Conservation (phyloP, 2,888 invertebrate genomes). For the Allophyes oxyacanthae region DNA sequence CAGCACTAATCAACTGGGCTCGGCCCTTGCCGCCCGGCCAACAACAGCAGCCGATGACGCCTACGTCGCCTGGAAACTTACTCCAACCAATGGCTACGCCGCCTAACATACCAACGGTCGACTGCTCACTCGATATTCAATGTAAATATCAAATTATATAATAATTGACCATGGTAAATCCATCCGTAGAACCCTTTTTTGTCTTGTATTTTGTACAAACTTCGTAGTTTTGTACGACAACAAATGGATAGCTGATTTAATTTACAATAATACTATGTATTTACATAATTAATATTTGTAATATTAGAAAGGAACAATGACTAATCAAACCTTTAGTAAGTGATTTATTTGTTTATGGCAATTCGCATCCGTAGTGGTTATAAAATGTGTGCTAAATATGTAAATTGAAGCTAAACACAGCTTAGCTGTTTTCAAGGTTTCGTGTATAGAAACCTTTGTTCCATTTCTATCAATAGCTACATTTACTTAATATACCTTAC, state of each 20-base stretch:
- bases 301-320: too few species aligned
- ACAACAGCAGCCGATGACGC: conserved; percentile 77
- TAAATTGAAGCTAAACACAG: conserved; percentile 37
- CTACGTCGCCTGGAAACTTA: conserved; percentile 59
- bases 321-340: too few species aligned
- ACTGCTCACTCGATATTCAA: conserved; percentile 85
- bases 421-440: conserved; percentile 44
- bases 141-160: conserved; percentile 73
- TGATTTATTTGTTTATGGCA: conserved; percentile 18
- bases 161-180: conserved; percentile 16
- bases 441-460: conserved; percentile 28
- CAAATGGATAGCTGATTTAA: too few species aligned
- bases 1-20: conserved; percentile 94
- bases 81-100: conserved; percentile 67
- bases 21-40: conserved; percentile 82
- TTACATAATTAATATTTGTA: not conserved
- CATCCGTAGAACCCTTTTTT: conserved; percentile 21
- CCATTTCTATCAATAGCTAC: conserved; percentile 21
- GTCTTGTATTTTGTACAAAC: conserved; percentile 1
- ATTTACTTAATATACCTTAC: conserved; percentile 2
- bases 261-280: too few species aligned
- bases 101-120: conserved; percentile 75
- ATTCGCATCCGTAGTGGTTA: conserved; percentile 13
- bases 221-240: too few species aligned
- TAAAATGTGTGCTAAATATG: conserved; percentile 35